phyloP scores from a whole-genome alignment of 2,888 invertebrate genomes.

The Acholoe squamosa region DNA sequence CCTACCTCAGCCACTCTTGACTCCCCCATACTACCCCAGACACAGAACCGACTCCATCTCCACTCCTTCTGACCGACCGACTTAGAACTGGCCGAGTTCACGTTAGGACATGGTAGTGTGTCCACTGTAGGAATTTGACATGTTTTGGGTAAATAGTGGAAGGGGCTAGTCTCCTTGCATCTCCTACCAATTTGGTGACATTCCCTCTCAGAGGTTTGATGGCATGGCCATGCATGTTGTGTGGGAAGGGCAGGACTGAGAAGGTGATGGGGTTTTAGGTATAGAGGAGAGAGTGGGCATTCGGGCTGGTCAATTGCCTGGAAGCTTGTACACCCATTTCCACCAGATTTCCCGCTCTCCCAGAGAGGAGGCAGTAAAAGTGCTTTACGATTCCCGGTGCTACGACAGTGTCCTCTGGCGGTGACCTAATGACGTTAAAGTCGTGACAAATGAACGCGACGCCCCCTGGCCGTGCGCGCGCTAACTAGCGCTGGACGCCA shows the following conservation, averaged over 20 bases:
- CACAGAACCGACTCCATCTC: neutral
- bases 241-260: neutral
- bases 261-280: neutral
- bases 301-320: constrained; percentile 44
- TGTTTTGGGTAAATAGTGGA: neutral
- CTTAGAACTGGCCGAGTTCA: neutral
- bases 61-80: neutral
- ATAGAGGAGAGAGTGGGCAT: neutral
- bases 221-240: neutral
- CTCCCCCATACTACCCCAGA: neutral
- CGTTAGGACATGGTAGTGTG: neutral
- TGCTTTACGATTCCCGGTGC: constrained; percentile 54
- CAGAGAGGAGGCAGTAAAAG: constrained; percentile 46
- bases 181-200: neutral
- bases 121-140: neutral
- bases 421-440: constrained; percentile 58
- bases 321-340: constrained; percentile 59
- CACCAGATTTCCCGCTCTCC: constrained; percentile 59
- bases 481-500: constrained; percentile 28
- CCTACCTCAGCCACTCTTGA: neutral
- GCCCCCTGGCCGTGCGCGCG: constrained; percentile 38
- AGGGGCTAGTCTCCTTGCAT: neutral
- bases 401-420: constrained; percentile 56
- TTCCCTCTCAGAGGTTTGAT: neutral
- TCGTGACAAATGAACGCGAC: constrained; percentile 55